A percentile compares a stretch with the other conserved stretches of the same genome.
Evolutionary conservation across 1,140 invertebrate genomes (phyloP).

Genomic region (Camponotus floridanus): DNA sequence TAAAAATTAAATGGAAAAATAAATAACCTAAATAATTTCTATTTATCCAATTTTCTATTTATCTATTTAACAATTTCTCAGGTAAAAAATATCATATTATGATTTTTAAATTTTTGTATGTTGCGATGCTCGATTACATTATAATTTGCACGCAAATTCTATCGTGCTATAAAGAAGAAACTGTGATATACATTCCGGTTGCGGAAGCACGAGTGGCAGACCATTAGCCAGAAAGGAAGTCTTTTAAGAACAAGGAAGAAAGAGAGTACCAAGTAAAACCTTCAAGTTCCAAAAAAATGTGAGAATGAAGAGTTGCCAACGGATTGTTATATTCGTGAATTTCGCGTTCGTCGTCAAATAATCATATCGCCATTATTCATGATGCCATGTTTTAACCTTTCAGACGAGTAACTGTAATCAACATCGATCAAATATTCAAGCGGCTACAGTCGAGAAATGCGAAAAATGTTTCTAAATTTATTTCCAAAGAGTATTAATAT

Average conservation of each 20-base stretch:
- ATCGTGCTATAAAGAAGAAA: conserved; percentile 19
- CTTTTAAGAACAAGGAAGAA: conserved; percentile 60
- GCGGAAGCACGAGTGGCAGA: conserved; percentile 57
- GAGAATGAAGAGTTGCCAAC: conserved; percentile 37
- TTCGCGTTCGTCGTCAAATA: conserved; percentile 27
- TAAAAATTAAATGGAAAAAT: background rate
- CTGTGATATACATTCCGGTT: conserved; percentile 52
- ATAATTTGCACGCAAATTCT: conserved; percentile 35
- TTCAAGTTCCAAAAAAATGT: conserved; percentile 36
- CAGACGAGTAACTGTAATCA: conserved; percentile 13
- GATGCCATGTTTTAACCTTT: conserved; percentile 33
- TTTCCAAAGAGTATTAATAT: background rate
- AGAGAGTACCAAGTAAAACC: conserved; percentile 40
- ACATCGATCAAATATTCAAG: background rate
- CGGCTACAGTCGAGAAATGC: background rate
- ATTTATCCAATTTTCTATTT: background rate
- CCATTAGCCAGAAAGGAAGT: conserved; percentile 50
- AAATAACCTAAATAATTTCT: background rate
- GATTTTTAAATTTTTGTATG: conserved; percentile 26
- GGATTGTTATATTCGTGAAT: conserved; percentile 31
- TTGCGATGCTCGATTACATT: background rate
- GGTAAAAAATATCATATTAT: background rate
- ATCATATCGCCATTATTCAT: conserved; percentile 43
- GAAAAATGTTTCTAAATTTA: background rate
- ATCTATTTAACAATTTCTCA: background rate